Base-by-base conservation (phyloP, 2,888 invertebrate genomes). In the Macaria liturata region DNA sequence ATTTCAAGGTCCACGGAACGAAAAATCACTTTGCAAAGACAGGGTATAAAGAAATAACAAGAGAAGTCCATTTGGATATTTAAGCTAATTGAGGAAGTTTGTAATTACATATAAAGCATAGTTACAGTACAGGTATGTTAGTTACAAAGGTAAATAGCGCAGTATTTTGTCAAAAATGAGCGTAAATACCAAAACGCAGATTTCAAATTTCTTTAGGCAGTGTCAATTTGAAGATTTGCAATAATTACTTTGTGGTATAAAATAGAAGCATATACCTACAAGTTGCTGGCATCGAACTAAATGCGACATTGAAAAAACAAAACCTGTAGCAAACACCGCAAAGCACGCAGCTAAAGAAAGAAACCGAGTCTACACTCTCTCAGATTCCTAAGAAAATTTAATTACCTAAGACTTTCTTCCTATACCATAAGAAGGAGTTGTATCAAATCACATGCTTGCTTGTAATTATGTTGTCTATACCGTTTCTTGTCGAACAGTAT, bases 1-100 rank as follows among this genome's bases (percentile, higher is more conserved):
- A 73, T 75, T 74, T 69, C 72, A 78, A 78, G 74, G 75, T 62
- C 66, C 58, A 48, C 53, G 55, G 51, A 51, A 58, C 61, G 54
- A 58, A 61, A 64, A 57, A 58, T 50, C 54, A 50, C 56, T 59
- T 49, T 54, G 54, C 56, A 51, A 61, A 52, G 57, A 52, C 49
- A 56, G 49, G 49, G 49, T 40, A 58, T 43, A 48, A 59, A 59
- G 50, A 59, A 54, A 58, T 55, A 52, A 58, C 42, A 8, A 37
- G 7, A 37, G 7, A 59, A 59, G 54, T 56, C 59, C 62, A 65
- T 59, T 53, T 50, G 57, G 64, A 65, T 58, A 65, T 70, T 70
- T 68, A 53, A 49, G 32, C 61, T 54, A 61, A 67, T 69, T 66
- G 67, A 68, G 68, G 70, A 70, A 70, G 46, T 54, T n/a, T 20